Conservation (phyloP, 2,888 invertebrate genomes). For the Sepioteuthis lessoniana region DNA sequence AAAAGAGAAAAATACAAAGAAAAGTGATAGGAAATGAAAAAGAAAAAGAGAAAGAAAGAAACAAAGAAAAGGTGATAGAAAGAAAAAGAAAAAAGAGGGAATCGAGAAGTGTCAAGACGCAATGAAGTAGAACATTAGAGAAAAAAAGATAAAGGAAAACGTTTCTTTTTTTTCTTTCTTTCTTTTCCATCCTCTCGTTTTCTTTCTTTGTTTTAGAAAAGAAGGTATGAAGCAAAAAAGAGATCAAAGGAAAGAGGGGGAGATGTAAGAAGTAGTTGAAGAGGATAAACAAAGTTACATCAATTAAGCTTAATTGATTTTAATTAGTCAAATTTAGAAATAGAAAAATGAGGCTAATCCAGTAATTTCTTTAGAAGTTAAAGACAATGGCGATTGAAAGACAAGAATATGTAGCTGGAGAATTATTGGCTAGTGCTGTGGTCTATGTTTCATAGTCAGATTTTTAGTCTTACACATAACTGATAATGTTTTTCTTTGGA, state of each 20-base stretch:
- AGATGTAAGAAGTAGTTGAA: neutral
- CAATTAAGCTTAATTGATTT: slow-evolving; percentile 23
- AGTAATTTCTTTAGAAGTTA: neutral
- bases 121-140: no score
- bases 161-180: neutral
- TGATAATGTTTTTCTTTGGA: no score
- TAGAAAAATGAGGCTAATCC: neutral
- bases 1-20: no score
- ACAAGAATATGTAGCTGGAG: neutral
- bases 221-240: neutral
- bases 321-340: slow-evolving; percentile 2
- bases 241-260: neutral
- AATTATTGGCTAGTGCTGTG: no score
- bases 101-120: no score
- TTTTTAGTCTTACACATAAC: no score
- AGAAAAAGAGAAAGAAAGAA: no score
- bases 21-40: no score
- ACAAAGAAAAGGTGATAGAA: no score
- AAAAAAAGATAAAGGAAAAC: no score
- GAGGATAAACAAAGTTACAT: neutral
- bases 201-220: neutral
- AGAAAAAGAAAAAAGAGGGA: no score
- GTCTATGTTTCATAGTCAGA: no score
- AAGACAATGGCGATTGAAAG: neutral
- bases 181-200: neutral